Evolutionary conservation across 2,797 vertebrate species (phyloP), one percentile per base, ranked within the genome.

Genomic region (Pipistrellus pygmaeus): DNA sequence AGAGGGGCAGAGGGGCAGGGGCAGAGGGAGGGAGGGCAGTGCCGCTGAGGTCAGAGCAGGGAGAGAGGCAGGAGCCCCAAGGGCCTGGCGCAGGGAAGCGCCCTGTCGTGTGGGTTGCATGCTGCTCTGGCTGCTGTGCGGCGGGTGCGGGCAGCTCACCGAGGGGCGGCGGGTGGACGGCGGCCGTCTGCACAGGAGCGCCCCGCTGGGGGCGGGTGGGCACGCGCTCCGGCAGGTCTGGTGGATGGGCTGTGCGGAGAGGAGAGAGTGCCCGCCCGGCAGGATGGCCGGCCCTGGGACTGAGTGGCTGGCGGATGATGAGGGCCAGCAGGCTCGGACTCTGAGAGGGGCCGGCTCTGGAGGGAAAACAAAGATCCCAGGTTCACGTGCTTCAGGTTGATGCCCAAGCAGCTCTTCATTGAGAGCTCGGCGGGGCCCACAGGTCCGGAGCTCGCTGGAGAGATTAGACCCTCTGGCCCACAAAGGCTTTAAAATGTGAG

Each of bases 361-460:
- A 90, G 46, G 38, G 66, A 27, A 64, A 44, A 27, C 21, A 44
- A 81, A 90, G 57, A 73, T 82, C 82, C 41, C 35, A 5, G 38
- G 69, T 73, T 90, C 77, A 4, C 18, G 2, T 23, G 2, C 38
- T 20, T 91, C 32, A 32, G 23, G 75, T 66, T 81, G 87, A 38
- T 95, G 35, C 80, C 69, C 69, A 85, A 44, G 23, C 23, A 81
- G 57, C 23, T 27, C 17, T 27, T 81, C 38, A n/a, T 25, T 55
- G 76, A 83, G 41, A 77, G 62, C 53, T 62, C 30, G 32, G 27
- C 57, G 46, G 64, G 9, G 9, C 27, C 53, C 32, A 35, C 13
- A 71, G 85, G 20, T 89, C 30, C 71, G 69, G 44, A 41, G 51
- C 69, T 88, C 44, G 18, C 7, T 51, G 83, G 80, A 48, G 46